Base-by-base conservation (phyloP, 37 sponge, comb jelly and placozoan species). In the Corticium candelabrum region DNA sequence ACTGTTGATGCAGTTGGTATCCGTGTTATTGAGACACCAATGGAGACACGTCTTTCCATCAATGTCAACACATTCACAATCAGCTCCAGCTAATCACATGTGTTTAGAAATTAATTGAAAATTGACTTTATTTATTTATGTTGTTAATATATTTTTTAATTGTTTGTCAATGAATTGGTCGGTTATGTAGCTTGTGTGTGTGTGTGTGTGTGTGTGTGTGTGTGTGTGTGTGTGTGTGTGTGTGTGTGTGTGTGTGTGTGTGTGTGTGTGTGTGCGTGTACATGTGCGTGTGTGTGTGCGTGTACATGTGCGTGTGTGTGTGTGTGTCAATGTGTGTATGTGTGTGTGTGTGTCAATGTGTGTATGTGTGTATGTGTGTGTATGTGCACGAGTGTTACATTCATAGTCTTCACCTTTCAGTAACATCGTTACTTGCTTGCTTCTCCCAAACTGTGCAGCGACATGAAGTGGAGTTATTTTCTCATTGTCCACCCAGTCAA, bases 31-130 rank as follows among this genome's bases (percentile, higher is more conserved):
- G 2, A 69, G 86, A 39, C 90, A 83, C 90, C 90, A 94, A 69
- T 94, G 94, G n/a, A 94, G 84, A 27, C 88, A 88, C 67, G 94
- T 94, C 72, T 76, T 87, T 0, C 86, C 84, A 39, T 90, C 89
- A 82, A 82, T 83, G 43, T 94, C 94, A 38, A 90, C 85, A 32
- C 68, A 1, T 27, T 31, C 79, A 38, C 78, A 40, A 56, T 56
- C 27, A 34, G 29, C 40, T 40, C 68, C 3, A 27, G 7, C 62
- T 32, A 32, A 74, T 37, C 34, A 34, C 36, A 35, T 69, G 72
- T n/a, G 29, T 34, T 3, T 69, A n/a, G 29, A 69, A 33, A n/a
- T 3, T 15, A 69, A 3, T 69, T 27, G 3, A 69, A 27, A 35
- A 3, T 3, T n/a, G n/a, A n/a, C n/a, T n/a, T n/a, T n/a, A n/a